These are phyloP conservation scores for Nasonia longicornis DNA, from an alignment of 1,140 invertebrate genomes.

Conservation along the genomic window DNA sequence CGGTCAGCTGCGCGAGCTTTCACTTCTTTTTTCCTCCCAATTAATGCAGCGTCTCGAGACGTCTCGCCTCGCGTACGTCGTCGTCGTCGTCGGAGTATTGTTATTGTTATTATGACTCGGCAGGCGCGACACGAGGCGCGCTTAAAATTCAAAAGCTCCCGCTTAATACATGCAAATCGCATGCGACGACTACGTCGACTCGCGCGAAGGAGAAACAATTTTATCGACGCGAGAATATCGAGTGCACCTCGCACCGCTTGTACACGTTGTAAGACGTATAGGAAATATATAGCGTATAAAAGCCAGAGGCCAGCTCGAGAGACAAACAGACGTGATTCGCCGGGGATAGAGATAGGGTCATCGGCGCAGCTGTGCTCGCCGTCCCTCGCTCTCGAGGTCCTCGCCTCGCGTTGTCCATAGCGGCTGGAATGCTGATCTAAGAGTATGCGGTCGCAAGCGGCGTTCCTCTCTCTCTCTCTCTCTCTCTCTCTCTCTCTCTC, in stretches of 20 bases:
- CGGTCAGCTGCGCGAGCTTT: too few relatives aligned
- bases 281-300: too few relatives aligned
- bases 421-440: slow-evolving; percentile 50
- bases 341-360: not conserved
- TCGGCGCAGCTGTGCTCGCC: not conserved
- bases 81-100: too few relatives aligned
- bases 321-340: not conserved
- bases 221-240: slow-evolving; percentile 19
- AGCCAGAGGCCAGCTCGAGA: too few relatives aligned
- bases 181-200: not conserved
- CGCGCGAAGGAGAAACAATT: slow-evolving; percentile 26
- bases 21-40: too few relatives aligned
- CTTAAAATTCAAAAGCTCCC: slow-evolving; percentile 21
- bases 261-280: not conserved
- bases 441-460: slow-evolving; percentile 45
- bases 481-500: not conserved
- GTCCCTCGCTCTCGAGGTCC: not conserved
- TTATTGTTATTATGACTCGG: not conserved
- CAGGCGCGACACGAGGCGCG: slow-evolving; percentile 16
- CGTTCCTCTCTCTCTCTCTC: not conserved
- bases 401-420: not conserved
- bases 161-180: slow-evolving; percentile 16
- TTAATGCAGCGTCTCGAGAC: too few relatives aligned
- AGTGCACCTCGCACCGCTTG: not conserved
- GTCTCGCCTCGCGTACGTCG: too few relatives aligned